Conservation (phyloP, 2,888 invertebrate genomes). For the Empis livida region DNA sequence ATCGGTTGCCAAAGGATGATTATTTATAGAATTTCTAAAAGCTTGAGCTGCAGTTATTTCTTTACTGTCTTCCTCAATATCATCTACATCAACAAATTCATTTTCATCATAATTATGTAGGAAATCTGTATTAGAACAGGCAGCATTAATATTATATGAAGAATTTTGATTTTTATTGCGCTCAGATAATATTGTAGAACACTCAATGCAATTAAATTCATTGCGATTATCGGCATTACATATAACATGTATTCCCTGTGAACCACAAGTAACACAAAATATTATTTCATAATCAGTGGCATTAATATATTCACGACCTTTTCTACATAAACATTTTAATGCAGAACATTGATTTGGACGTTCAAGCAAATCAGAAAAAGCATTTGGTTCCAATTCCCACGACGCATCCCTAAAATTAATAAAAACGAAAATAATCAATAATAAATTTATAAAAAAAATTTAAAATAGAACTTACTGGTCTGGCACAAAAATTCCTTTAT, state of each 20-base stretch:
- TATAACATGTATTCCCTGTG: slow-evolving; percentile 14
- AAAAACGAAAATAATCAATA: background rate
- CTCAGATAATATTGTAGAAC: background rate
- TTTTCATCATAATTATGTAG: slow-evolving; percentile 1
- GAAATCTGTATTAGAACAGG: background rate
- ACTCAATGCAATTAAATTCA: slow-evolving; percentile 7
- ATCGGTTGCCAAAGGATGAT: background rate
- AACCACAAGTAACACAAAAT: slow-evolving; percentile 24
- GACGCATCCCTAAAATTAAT: slow-evolving; percentile 54
- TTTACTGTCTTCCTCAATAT: background rate
- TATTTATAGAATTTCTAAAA: background rate
- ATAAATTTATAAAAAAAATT: background rate
- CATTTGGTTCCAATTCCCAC: slow-evolving; percentile 68
- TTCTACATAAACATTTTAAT: slow-evolving; percentile 43
- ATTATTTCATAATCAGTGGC: slow-evolving; percentile 13
- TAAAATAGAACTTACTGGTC: slow-evolving; percentile 48
- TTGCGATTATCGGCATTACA: slow-evolving; percentile 5
- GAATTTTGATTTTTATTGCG: no score
- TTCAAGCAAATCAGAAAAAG: slow-evolving; percentile 57
- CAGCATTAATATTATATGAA: background rate
- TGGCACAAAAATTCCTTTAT: slow-evolving; percentile 65
- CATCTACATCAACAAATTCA: slow-evolving; percentile 4
- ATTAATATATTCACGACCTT: slow-evolving; percentile 37
- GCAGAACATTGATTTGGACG: slow-evolving; percentile 49
- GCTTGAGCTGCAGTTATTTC: background rate